These are phyloP conservation scores for Meiosimyza decipiens DNA, from an alignment of 2,888 invertebrate genomes.

Conservation along the genomic window DNA sequence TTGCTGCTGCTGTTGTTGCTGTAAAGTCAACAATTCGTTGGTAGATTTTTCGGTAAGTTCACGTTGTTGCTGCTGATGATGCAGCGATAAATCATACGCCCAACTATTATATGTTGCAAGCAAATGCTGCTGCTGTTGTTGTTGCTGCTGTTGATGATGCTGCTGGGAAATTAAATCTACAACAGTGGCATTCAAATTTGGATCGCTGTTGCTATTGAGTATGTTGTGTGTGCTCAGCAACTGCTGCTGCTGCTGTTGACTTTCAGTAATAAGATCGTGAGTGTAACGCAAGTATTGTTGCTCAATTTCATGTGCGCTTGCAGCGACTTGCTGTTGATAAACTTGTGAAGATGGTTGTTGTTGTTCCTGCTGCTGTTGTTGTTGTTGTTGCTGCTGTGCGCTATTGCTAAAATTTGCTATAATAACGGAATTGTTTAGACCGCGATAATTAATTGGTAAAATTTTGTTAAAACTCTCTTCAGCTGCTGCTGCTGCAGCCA, in stretches of 20 bases:
- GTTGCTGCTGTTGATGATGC: constrained; percentile 33
- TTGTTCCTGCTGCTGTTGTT: constrained; percentile 33
- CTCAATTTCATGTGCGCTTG: constrained; percentile 6
- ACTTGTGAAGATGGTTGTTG: constrained; percentile 22
- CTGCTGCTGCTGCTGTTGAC: constrained; percentile 38
- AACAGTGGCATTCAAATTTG: constrained; percentile 50
- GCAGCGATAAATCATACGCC: constrained; percentile 54
- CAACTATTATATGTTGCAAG: constrained; percentile 52
- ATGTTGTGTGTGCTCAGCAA: constrained; percentile 44
- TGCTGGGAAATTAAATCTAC: constrained; percentile 34
- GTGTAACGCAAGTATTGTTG: constrained; percentile 39
- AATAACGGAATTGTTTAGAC: constrained; percentile 63
- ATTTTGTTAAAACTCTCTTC: constrained; percentile 38
- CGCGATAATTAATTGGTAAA: constrained; percentile 61
- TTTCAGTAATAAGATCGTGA: constrained; percentile 28
- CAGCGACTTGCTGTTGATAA: constrained; percentile 14
- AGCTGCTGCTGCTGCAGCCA: constrained; percentile 29
- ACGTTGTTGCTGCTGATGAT: constrained; percentile 49
- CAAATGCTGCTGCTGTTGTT: constrained; percentile 44
- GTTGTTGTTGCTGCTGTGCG: constrained; percentile 31
- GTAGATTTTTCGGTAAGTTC: constrained; percentile 40
- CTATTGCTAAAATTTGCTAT: constrained; percentile 57
- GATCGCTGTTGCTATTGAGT: constrained; percentile 50
- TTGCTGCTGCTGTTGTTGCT: constrained; percentile 47
- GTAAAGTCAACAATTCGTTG: constrained; percentile 33